These are phyloP conservation scores for Heliconius ethilla DNA, from an alignment of 2,888 invertebrate species.

Conservation along the genomic window DNA sequence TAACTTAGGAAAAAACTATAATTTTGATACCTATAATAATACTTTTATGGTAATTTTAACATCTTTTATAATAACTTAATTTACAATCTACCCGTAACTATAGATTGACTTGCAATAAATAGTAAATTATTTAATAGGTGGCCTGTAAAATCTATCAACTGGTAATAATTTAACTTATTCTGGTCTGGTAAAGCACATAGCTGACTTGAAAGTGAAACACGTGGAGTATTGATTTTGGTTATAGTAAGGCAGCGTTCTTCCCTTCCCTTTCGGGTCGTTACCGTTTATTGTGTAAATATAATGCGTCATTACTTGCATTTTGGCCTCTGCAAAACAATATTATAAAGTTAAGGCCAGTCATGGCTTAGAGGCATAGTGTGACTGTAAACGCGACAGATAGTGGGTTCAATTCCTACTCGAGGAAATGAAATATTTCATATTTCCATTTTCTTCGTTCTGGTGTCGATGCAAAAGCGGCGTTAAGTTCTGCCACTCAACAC, in stretches of 20 bases:
- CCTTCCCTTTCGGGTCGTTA: neutral
- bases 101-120: neutral
- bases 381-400: too few species aligned
- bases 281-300: neutral
- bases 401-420: too few species aligned
- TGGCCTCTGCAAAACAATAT: neutral
- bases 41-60: too few species aligned
- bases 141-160: neutral
- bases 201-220: neutral
- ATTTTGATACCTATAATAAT: too few species aligned
- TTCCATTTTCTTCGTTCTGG: too few species aligned
- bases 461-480: too few species aligned
- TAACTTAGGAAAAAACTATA: too few species aligned
- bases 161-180: slow-evolving; percentile 17
- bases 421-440: too few species aligned
- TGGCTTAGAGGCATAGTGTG: too few species aligned
- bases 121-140: neutral
- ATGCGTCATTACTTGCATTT: neutral
- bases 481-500: too few species aligned
- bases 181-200: slow-evolving; percentile 10
- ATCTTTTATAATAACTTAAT: too few species aligned
- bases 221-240: slow-evolving; percentile 6
- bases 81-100: neutral
- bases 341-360: too few species aligned
- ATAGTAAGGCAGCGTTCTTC: neutral